A percentile compares a stretch with the other conserved stretches of the same genome.
Evolutionary conservation across 1,140 invertebrate genomes (phyloP).

Genomic region (Sinella curviseta): DNA sequence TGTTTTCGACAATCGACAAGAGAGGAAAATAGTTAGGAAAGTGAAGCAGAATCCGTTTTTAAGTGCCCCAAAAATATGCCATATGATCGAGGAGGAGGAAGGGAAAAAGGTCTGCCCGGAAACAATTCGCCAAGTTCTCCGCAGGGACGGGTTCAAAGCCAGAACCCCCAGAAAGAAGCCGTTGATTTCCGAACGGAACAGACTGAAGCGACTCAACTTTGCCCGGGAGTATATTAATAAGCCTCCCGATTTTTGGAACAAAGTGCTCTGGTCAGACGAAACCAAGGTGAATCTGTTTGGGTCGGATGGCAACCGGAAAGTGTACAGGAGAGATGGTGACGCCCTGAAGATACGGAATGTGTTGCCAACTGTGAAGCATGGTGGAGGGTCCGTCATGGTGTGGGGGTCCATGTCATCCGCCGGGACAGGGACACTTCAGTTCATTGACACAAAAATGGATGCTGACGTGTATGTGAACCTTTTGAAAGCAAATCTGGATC

Average conservation of each 20-base stretch:
- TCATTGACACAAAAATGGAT: slow-evolving; percentile 53
- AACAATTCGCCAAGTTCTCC: not conserved
- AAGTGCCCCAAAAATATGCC: not conserved
- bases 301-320: slow-evolving; percentile 38
- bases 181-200: not conserved
- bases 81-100: not conserved
- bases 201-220: not conserved
- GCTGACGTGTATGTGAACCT: slow-evolving; percentile 49
- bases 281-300: slow-evolving; percentile 27
- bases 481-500: slow-evolving; percentile 45
- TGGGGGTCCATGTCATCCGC: slow-evolving; percentile 53
- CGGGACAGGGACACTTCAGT: slow-evolving; percentile 50
- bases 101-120: not conserved
- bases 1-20: no score
- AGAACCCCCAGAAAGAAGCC: slow-evolving; percentile 20
- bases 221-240: not conserved
- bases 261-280: slow-evolving; percentile 29
- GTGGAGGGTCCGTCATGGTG: slow-evolving; percentile 51
- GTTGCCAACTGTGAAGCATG: slow-evolving; percentile 52
- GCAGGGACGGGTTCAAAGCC: not conserved
- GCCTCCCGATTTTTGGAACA: slow-evolving; percentile 14
- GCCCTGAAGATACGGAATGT: slow-evolving; percentile 9
- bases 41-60: not conserved
- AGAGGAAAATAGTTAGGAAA: no score
- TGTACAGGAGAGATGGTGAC: slow-evolving; percentile 48